Percentiles rank a stretch among this genome's conserved stretches.
Conservation (phyloP, 1,140 invertebrate species). For the Drosophila nannoptera region DNA sequence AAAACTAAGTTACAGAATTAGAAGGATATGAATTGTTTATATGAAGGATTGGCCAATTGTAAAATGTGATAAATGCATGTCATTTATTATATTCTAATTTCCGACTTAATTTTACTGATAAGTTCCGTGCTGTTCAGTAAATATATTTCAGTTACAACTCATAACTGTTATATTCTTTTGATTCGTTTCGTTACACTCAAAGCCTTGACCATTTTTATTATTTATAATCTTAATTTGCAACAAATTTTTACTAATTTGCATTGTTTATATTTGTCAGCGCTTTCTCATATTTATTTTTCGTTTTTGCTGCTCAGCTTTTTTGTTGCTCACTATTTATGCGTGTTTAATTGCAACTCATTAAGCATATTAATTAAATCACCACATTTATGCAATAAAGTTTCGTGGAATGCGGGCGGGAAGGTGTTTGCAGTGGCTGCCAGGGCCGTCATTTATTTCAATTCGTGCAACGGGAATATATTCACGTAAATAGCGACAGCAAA, state of each 20-base stretch:
- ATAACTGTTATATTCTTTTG: constrained; percentile 10
- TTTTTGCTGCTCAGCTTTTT: constrained; percentile 31
- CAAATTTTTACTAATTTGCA: constrained; percentile 61
- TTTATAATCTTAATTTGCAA: constrained; percentile 54
- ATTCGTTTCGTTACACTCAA: constrained; percentile 38
- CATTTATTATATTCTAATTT: too few species aligned
- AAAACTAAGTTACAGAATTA: too few species aligned
- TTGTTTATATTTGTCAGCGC: constrained; percentile 50
- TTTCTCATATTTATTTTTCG: constrained; percentile 22
- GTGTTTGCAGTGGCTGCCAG: not conserved
- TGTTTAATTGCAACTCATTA: constrained; percentile 72
- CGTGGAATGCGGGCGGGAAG: not conserved
- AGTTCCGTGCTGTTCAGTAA: not conserved
- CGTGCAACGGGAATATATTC: constrained; percentile 26
- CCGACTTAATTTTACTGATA: too few species aligned
- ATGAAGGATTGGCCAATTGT: too few species aligned
- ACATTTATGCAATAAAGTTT: constrained; percentile 69
- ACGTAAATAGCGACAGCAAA: constrained; percentile 40
- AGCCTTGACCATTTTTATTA: constrained; percentile 22
- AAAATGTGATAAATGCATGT: too few species aligned
- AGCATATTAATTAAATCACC: constrained; percentile 73
- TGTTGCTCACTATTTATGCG: constrained; percentile 43
- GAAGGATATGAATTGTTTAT: too few species aligned
- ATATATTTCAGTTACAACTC: not conserved
- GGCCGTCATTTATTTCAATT: constrained; percentile 36